A percentile compares a stretch with the other conserved stretches of the same genome.
Evolutionary conservation across 2,888 invertebrate species (phyloP).

Genomic region (Eupithecia subumbrata): DNA sequence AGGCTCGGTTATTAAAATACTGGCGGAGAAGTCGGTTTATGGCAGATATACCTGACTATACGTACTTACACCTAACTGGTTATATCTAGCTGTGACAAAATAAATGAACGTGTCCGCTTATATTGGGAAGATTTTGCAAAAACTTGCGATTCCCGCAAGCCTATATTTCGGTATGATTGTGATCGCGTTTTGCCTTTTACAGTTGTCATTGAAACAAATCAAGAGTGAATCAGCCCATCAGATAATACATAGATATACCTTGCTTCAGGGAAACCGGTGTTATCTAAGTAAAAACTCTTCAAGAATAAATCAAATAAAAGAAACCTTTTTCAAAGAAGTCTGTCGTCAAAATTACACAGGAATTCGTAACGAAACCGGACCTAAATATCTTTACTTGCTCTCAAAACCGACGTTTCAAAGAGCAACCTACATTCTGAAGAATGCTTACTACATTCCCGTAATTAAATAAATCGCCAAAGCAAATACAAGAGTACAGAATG

Average conservation of each 20-base stretch:
- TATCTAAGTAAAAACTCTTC: background rate
- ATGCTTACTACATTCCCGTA: conserved; percentile 22
- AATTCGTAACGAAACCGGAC: background rate
- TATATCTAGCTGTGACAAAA: background rate
- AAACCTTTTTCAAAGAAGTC: background rate
- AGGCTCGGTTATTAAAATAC: conserved; percentile 33
- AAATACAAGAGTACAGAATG: background rate
- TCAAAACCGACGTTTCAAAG: background rate
- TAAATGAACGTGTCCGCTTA: background rate
- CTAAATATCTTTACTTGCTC: background rate
- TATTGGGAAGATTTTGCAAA: background rate
- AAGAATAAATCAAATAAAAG: no score
- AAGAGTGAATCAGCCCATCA: no score
- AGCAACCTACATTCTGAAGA: conserved; percentile 8
- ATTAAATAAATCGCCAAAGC: conserved; percentile 30
- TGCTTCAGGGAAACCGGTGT: background rate
- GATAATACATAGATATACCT: no score
- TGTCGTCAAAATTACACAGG: background rate
- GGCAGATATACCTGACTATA: conserved; percentile 3
- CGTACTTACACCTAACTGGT: background rate
- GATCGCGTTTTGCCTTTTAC: background rate
- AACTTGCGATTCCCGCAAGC: background rate
- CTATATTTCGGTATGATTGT: background rate
- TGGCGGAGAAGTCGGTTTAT: conserved; percentile 24
- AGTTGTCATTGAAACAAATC: no score